phyloP scores from a whole-genome alignment of 2,888 invertebrate genomes.

The Disparrhopalites patrizii region DNA sequence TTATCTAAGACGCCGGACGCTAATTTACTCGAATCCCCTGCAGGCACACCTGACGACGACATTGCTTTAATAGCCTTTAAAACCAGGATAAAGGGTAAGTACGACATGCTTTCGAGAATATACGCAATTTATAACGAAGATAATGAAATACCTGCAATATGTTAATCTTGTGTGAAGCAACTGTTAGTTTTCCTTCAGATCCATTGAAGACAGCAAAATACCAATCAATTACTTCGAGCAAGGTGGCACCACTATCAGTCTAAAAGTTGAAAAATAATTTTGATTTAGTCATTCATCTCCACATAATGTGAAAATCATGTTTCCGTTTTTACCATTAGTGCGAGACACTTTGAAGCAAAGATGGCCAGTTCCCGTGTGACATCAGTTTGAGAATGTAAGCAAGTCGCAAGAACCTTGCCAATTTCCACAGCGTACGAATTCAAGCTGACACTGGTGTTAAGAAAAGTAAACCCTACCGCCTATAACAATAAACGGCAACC shows the following conservation, averaged over 20 bases:
- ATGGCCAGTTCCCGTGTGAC: constrained; percentile 68
- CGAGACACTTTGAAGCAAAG: constrained; percentile 67
- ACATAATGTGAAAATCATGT: background rate
- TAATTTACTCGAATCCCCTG: constrained; percentile 58
- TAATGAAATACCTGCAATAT: constrained; percentile 62
- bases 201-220: constrained; percentile 78
- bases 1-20: constrained; percentile 63
- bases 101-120: too few species aligned
- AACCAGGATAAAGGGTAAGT: background rate
- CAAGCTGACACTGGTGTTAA: constrained; percentile 67
- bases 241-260: constrained; percentile 5
- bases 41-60: constrained; percentile 64
- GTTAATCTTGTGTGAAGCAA: constrained; percentile 81
- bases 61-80: constrained; percentile 65
- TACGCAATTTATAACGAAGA: too few species aligned
- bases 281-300: background rate
- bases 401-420: constrained; percentile 68
- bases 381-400: constrained; percentile 81
- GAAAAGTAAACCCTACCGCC: constrained; percentile 71
- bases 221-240: constrained; percentile 28
- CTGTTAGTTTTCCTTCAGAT: constrained; percentile 82
- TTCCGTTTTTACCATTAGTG: constrained; percentile 50
- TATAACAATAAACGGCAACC: constrained; percentile 58
- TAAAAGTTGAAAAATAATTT: constrained; percentile 8
- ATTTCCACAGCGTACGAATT: constrained; percentile 73